A percentile compares a stretch with the other conserved stretches of the same genome.
phyloP scores from a whole-genome alignment of 1,140 invertebrate genomes.

The Chrysomallon squamiferum region DNA sequence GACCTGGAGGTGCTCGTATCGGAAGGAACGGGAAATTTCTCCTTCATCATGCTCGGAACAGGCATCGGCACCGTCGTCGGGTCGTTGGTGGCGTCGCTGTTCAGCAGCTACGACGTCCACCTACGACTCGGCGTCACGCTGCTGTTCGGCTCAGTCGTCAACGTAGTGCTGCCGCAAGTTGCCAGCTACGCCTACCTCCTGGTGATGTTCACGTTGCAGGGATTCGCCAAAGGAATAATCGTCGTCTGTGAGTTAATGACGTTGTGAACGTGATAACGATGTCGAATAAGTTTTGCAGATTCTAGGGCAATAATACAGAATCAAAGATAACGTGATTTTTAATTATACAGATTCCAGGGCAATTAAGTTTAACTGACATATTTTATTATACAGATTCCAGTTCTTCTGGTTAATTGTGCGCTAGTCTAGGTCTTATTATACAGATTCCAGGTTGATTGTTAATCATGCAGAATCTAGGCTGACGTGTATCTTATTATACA shows the following conservation, averaged over 20 bases:
- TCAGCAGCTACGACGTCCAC: neutral
- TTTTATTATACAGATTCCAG: too few species aligned
- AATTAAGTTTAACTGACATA: too few species aligned
- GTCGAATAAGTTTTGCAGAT: too few species aligned
- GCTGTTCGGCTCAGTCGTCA: neutral
- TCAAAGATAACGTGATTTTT: too few species aligned
- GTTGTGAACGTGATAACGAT: too few species aligned
- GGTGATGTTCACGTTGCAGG: constrained; percentile 2
- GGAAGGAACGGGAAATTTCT: neutral
- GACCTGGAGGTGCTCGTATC: neutral
- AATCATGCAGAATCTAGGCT: too few species aligned
- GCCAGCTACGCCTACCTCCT: neutral
- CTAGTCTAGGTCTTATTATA: too few species aligned
- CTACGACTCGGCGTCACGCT: neutral
- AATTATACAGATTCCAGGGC: too few species aligned
- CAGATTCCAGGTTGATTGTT: too few species aligned
- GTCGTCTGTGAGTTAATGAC: neutral
- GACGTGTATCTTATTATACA: too few species aligned
- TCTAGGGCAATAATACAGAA: too few species aligned
- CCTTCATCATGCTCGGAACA: neutral
- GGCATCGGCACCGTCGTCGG: neutral
- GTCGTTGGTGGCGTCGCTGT: neutral
- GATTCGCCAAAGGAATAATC: neutral
- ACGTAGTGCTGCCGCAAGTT: neutral
- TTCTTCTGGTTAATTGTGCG: too few species aligned